Conservation (phyloP, 2,113 vertebrate genomes). For the Dromas ardeola region DNA sequence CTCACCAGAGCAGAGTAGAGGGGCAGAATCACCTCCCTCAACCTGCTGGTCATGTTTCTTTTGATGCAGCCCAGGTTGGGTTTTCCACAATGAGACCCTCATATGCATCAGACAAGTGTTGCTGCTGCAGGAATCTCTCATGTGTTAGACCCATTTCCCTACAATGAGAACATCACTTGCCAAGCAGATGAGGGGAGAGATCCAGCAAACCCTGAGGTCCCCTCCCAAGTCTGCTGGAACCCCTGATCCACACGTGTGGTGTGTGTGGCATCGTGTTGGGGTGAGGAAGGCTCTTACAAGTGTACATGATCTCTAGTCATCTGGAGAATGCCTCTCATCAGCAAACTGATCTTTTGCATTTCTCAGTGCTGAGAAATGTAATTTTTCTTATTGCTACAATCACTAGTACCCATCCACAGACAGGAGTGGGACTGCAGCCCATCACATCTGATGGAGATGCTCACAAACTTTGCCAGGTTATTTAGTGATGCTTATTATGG, state of each 20-base stretch:
- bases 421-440: background rate
- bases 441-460: background rate
- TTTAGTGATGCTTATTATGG: background rate
- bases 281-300: background rate
- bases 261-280: background rate
- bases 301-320: background rate
- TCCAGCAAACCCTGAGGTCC: background rate
- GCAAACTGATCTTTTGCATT: background rate
- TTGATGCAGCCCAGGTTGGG: background rate
- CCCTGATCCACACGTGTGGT: fast-evolving
- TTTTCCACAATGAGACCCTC: background rate
- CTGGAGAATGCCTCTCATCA: background rate
- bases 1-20: background rate
- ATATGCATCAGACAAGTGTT: background rate
- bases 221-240: background rate
- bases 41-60: background rate
- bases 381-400: background rate
- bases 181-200: background rate
- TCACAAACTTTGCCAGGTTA: background rate
- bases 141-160: fast-evolving
- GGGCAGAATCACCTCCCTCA: background rate
- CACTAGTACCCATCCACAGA: background rate
- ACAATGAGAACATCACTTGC: background rate
- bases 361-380: background rate
- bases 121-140: background rate